Evolutionary conservation across 2,888 invertebrate genomes (phyloP), one percentile per base, ranked within the genome.

Genomic region (Nudaria mundana): DNA sequence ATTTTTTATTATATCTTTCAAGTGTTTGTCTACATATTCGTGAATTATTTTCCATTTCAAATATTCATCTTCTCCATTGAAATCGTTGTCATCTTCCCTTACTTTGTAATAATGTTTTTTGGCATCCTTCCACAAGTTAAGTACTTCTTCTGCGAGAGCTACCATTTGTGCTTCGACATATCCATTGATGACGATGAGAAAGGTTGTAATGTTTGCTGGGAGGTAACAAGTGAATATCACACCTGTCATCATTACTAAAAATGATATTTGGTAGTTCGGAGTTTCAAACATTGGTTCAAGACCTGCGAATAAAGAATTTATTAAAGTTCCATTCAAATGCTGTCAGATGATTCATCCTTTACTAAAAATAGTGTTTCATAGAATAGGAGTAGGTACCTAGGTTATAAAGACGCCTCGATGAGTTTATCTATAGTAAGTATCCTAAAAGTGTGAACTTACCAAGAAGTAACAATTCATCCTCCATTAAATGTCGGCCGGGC

Each of bases 401-500:
- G n/a, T n/a, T n/a, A n/a, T n/a, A n/a, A n/a, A n/a, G n/a, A n/a
- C n/a, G n/a, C n/a, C n/a, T n/a, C n/a, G n/a, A n/a, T n/a, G n/a
- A n/a, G n/a, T n/a, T n/a, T n/a, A n/a, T n/a, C n/a, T n/a, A n/a
- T n/a, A n/a, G n/a, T n/a, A n/a, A n/a, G n/a, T n/a, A n/a, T n/a
- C n/a, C n/a, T n/a, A 20, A 20, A 20, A 20, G 8, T 28, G 2
- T 24, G 10, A 1, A 20, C 44, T 52, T 49, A 76, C 77, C 76
- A 48, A 64, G 74, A 3, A 73, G 39, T 26, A 66, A 51, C 20
- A 54, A 64, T 2, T 52, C 16, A n/a, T 79, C 80, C 32, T 79
- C 76, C 45, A 69, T 55, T 0, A 74, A 56, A 50, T 78, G 78
- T 30, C 77, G 59, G 1, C 81, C 82, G 0, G 78, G 69, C 2